phyloP scores from a whole-genome alignment of 1,140 invertebrate genomes.

The Drosophila albomicans region DNA sequence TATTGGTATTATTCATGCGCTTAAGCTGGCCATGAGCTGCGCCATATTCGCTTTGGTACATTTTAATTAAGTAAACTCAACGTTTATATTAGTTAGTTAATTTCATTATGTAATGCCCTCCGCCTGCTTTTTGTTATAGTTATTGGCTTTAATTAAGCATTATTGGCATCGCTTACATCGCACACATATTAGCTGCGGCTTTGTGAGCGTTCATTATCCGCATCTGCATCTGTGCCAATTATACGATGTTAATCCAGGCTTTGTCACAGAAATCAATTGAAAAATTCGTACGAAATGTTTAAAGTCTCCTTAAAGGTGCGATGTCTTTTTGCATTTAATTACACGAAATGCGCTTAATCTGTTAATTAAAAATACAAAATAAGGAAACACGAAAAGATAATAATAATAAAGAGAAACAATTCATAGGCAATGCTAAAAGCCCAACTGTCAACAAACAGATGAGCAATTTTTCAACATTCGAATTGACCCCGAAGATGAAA shows the following conservation, averaged over 20 bases:
- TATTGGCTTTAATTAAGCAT: constrained; percentile 81
- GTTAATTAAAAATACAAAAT: constrained; percentile 72
- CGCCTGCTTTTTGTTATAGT: constrained; percentile 52
- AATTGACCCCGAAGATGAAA: background rate
- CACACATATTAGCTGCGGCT: constrained; percentile 69
- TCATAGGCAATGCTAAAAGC: constrained; percentile 40
- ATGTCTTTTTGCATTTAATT: constrained; percentile 44
- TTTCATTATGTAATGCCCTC: constrained; percentile 71
- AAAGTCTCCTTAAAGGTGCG: constrained; percentile 41
- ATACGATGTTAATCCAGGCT: constrained; percentile 56
- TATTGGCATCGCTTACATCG: constrained; percentile 63
- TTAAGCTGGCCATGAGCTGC: constrained; percentile 49
- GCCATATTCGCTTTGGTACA: constrained; percentile 43
- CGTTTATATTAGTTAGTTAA: constrained; percentile 78
- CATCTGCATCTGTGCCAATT: constrained; percentile 49
- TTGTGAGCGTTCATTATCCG: constrained; percentile 63
- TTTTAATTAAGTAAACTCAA: constrained; percentile 78
- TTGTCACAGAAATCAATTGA: constrained; percentile 50
- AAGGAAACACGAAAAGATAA: constrained; percentile 53
- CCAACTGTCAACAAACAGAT: constrained; percentile 54
- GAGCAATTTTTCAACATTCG: constrained; percentile 6
- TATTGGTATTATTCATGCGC: constrained; percentile 50
- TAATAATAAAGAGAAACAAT: constrained; percentile 66
- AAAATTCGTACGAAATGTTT: constrained; percentile 11
- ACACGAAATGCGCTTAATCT: constrained; percentile 58